phyloP scores from a whole-genome alignment of 2,113 vertebrate genomes.

The Candoia aspera region DNA sequence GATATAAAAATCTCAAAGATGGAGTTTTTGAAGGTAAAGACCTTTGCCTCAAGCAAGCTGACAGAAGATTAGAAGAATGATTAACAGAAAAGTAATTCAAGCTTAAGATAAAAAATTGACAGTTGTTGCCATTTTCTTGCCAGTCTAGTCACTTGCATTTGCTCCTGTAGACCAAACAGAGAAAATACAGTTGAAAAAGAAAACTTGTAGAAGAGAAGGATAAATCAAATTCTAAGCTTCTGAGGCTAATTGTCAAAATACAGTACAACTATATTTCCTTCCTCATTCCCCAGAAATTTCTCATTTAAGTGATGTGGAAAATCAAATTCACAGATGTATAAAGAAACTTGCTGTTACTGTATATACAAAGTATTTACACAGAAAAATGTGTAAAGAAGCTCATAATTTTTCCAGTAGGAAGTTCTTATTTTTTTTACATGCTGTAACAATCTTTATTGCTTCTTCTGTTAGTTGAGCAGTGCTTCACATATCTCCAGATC shows the following conservation, averaged over 20 bases:
- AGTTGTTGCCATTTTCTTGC: slow-evolving; percentile 30
- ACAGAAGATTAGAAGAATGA: slow-evolving; percentile 67
- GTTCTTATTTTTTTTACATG: slow-evolving; percentile 27
- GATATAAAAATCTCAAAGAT: slow-evolving; percentile 64
- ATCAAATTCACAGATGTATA: background rate
- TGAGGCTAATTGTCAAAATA: slow-evolving; percentile 31
- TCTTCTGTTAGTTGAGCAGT: slow-evolving; percentile 65
- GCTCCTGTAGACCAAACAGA: slow-evolving; percentile 43
- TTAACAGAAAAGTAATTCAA: slow-evolving; percentile 70
- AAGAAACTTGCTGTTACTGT: background rate
- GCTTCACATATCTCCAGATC: slow-evolving; percentile 65
- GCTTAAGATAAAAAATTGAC: slow-evolving; percentile 65
- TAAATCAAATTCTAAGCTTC: slow-evolving; percentile 42
- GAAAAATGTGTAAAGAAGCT: background rate
- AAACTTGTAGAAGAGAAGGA: slow-evolving; percentile 34
- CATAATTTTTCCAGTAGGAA: background rate
- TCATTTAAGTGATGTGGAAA: slow-evolving; percentile 37
- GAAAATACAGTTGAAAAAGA: slow-evolving; percentile 43
- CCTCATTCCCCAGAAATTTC: slow-evolving; percentile 46
- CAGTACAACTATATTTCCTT: slow-evolving; percentile 37
- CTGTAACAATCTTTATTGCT: slow-evolving; percentile 13
- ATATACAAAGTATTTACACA: background rate
- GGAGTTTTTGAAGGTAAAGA: slow-evolving; percentile 62
- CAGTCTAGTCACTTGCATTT: slow-evolving; percentile 45
- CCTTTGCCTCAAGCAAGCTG: slow-evolving; percentile 62